These are phyloP conservation scores for Spea multiplicata DNA, from an alignment of 2,113 vertebrate genomes.

Conservation along the genomic window DNA sequence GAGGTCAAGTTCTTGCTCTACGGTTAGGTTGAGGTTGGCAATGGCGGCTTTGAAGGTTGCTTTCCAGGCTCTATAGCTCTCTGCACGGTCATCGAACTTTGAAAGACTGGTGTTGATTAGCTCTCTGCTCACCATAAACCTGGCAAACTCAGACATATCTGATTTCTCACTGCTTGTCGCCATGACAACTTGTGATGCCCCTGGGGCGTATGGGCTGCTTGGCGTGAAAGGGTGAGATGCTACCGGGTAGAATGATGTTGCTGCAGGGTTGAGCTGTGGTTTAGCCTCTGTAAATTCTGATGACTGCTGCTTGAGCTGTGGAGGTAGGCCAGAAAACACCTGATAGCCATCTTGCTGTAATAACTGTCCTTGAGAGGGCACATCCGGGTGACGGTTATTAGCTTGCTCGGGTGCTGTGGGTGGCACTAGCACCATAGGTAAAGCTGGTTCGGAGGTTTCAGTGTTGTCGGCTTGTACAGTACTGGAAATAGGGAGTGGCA, in stretches of 20 bases:
- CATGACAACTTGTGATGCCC: background rate
- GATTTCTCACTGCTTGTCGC: background rate
- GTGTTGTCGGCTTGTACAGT: background rate
- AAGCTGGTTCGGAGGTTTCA: background rate
- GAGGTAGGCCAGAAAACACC: background rate
- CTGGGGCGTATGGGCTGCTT: too few species aligned
- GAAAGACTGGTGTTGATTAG: background rate
- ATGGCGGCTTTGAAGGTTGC: background rate
- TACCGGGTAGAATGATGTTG: too few species aligned
- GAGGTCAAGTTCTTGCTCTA: background rate
- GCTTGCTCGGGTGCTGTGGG: background rate
- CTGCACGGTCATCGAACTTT: background rate
- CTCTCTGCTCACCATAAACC: background rate
- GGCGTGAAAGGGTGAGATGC: too few species aligned
- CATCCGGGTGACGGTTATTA: background rate
- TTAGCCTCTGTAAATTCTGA: too few species aligned
- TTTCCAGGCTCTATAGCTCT: background rate
- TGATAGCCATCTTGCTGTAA: background rate
- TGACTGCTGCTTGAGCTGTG: too few species aligned
- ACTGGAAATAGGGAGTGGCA: background rate
- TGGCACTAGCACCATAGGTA: background rate
- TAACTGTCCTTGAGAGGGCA: background rate
- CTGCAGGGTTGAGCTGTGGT: too few species aligned
- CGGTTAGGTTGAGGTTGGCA: background rate
- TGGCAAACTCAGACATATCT: constrained; percentile 13